Evolutionary conservation across 2,113 vertebrate genomes (phyloP).

Genomic region (Butorides virescens): DNA sequence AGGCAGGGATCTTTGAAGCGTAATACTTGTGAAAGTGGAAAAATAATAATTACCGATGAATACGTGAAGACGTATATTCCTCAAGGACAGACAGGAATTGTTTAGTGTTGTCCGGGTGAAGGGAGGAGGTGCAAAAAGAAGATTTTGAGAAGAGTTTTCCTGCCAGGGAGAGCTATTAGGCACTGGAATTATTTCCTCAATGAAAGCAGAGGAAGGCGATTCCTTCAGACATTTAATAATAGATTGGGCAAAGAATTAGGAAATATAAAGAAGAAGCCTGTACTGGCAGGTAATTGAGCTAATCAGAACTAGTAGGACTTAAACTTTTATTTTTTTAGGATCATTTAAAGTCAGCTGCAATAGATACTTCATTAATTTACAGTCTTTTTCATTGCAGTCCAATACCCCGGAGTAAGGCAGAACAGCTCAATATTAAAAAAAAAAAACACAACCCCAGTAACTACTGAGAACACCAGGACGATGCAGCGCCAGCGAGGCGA

Average conservation of each 20-base stretch:
- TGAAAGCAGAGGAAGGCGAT: slow-evolving; percentile 50
- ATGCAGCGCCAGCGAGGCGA: not conserved
- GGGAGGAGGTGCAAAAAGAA: slow-evolving; percentile 51
- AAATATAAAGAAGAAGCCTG: slow-evolving; percentile 62
- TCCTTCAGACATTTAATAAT: slow-evolving; percentile 71
- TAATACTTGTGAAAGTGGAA: slow-evolving; percentile 23
- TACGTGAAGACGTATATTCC: slow-evolving; percentile 19
- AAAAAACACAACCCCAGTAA: not conserved
- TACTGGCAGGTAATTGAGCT: slow-evolving; percentile 47
- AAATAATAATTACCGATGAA: slow-evolving; percentile 40
- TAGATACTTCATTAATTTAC: slow-evolving; percentile 27
- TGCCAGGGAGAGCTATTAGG: slow-evolving; percentile 59
- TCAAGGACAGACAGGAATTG: slow-evolving; percentile 38
- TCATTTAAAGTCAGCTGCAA: slow-evolving; percentile 35
- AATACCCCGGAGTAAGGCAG: slow-evolving; percentile 16
- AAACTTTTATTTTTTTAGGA: not conserved
- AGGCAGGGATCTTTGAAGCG: slow-evolving; percentile 12
- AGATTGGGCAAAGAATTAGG: slow-evolving; percentile 64
- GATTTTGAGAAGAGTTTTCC: slow-evolving; percentile 45
- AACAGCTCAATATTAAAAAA: not conserved
- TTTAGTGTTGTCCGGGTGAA: not conserved
- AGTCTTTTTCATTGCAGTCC: slow-evolving; percentile 17
- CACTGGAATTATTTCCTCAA: slow-evolving; percentile 67
- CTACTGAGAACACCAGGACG: not conserved
- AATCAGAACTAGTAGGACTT: slow-evolving; percentile 30